phyloP scores from a whole-genome alignment of 1,140 invertebrate genomes.

The Hesperophylax magnus region DNA sequence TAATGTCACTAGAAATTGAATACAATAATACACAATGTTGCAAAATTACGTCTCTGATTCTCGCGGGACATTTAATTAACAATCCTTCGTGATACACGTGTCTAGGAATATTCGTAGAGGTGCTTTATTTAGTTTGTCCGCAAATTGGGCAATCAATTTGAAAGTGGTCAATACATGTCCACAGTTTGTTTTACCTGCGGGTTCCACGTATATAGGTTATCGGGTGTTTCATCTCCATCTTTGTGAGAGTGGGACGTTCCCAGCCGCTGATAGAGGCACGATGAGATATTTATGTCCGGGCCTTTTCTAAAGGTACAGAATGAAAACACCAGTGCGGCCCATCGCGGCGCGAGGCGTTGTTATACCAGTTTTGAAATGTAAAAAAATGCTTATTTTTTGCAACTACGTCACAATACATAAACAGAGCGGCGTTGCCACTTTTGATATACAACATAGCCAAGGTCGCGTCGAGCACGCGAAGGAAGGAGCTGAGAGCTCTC shows the following conservation, averaged over 20 bases:
- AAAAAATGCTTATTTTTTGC: constrained; percentile 33
- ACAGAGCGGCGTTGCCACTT: constrained; percentile 33
- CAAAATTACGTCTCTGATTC: too few species aligned
- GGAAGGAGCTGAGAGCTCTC: background rate
- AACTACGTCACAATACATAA: constrained; percentile 19
- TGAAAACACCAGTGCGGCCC: constrained; percentile 17
- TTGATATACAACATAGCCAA: constrained; percentile 37
- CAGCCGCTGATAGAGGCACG: background rate
- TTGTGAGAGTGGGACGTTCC: too few species aligned
- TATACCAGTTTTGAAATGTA: constrained; percentile 30
- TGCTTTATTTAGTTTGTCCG: too few species aligned
- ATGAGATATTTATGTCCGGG: too few species aligned
- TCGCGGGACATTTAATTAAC: too few species aligned
- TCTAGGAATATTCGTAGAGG: too few species aligned
- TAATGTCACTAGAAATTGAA: too few species aligned
- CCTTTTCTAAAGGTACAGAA: too few species aligned
- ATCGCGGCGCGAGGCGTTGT: background rate
- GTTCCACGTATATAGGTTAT: constrained; percentile 7
- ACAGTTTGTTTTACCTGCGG: background rate
- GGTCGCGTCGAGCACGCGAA: constrained; percentile 31
- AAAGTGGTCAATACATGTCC: background rate
- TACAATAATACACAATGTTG: too few species aligned
- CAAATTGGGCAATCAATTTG: too few species aligned
- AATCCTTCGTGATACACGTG: too few species aligned
- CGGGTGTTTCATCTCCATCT: background rate